These are phyloP conservation scores for Falco naumanni DNA, from an alignment of 2,797 vertebrate genomes.

Conservation along the genomic window DNA sequence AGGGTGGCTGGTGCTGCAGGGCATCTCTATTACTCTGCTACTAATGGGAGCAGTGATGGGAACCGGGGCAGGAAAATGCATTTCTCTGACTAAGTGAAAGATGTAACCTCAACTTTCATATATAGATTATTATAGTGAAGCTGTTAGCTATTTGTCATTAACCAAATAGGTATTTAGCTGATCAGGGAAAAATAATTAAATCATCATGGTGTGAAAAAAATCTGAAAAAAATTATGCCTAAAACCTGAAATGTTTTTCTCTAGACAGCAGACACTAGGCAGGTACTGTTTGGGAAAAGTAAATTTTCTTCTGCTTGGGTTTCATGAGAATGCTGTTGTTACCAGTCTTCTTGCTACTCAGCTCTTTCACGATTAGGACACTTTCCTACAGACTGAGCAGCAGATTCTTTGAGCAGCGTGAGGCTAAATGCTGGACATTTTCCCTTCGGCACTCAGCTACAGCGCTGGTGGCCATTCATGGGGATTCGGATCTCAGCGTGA, in stretches of 20 bases:
- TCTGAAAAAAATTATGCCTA: neutral
- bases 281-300: neutral
- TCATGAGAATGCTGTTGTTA: neutral
- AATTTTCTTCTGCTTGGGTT: neutral
- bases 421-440: neutral
- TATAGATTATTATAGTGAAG: constrained; percentile 30
- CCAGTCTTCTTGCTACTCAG: neutral
- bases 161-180: constrained; percentile 24
- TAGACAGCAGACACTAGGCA: neutral
- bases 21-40: constrained; percentile 9
- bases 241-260: neutral
- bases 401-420: neutral
- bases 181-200: constrained; percentile 44
- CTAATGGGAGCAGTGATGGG: constrained; percentile 33
- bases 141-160: constrained; percentile 54
- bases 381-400: neutral
- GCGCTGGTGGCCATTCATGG: neutral
- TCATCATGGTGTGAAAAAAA: constrained; percentile 8
- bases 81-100: constrained; percentile 35
- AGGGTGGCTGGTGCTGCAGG: neutral
- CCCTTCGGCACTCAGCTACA: neutral
- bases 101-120: constrained; percentile 47
- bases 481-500: neutral
- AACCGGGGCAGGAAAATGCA: neutral
- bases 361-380: neutral